Base-by-base conservation (phyloP, 2,113 vertebrate species). In the Genyomyrus donnyi region DNA sequence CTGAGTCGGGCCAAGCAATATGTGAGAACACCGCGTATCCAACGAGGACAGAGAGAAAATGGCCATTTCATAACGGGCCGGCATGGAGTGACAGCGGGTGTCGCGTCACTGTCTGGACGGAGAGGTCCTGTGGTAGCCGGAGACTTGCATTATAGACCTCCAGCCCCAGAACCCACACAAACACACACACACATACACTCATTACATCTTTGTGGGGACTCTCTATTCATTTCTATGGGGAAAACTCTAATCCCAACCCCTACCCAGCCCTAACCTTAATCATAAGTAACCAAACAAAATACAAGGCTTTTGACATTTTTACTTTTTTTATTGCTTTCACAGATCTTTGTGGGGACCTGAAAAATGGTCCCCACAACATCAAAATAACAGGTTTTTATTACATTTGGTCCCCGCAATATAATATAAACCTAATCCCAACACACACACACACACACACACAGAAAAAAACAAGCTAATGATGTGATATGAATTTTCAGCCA, bases 1-100 rank as follows among this genome's bases (percentile, higher is more conserved):
- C 87, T 91, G 89, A 90, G 58, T 46, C 45, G 42, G n/a, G 70
- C 85, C 85, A 88, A 50, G 50, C 19, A 66, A 27, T 83, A 88
- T 62, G 87, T 46, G 70, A 49, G 86, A 88, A 62, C 90, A 35
- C 48, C 31, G 50, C 21, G 70, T 58, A 45, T 90, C 85, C 45
- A 90, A 13, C n/a, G 50, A 35, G 50, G 48, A 53, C 52, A 6
- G 35, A 35, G 49, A 56, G 10, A 89, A 11, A 80, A 27, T 31
- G 87, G 87, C 53, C 39, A 11, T 62, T 88, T 87, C 50, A 19
- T 52, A 52, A 39, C 15, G 49, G 85, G 50, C 15, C 87, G 10
- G 35, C 11, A 5, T 42, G 27, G 49, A 2, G 31, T 1, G 74
- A 31, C 49, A 50, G 88, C n/a, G 88, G 48, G 48, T 35, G 88